Evolutionary conservation across 1,140 invertebrate genomes (phyloP).

Genomic region (Sipha flava): DNA sequence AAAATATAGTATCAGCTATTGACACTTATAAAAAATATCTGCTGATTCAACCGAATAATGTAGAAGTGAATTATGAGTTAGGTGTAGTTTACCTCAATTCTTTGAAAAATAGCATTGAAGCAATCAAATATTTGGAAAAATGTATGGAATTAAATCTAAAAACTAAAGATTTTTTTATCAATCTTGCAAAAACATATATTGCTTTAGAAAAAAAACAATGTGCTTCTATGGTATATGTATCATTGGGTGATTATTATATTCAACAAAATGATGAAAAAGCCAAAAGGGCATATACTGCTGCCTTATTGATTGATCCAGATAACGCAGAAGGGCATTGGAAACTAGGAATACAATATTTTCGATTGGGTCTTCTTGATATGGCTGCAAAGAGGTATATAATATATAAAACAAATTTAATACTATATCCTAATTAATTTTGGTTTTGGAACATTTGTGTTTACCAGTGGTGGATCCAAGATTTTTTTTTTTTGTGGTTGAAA

Average conservation of each 20-base stretch:
- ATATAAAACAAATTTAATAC: no score
- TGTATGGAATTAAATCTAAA: not conserved
- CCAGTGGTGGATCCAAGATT: no score
- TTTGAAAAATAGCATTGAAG: not conserved
- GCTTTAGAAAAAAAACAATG: not conserved
- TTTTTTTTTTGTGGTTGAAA: no score
- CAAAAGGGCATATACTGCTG: not conserved
- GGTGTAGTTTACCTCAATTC: not conserved
- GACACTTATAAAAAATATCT: not conserved
- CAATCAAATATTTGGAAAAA: not conserved
- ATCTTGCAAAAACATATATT: not conserved
- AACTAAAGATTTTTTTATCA: not conserved
- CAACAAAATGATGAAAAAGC: not conserved
- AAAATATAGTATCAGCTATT: not conserved
- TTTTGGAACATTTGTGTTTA: no score
- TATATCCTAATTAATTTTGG: not conserved
- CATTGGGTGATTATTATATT: not conserved
- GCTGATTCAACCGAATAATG: not conserved
- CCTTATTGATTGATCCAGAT: not conserved
- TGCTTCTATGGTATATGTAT: not conserved
- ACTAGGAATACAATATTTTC: not conserved
- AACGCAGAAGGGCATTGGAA: not conserved
- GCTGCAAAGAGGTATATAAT: not conserved
- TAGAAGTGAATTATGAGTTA: not conserved
- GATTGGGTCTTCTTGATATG: not conserved